These are phyloP conservation scores for Zoanthus sansibaricus DNA, from an alignment of 92 coral and sea anemone species.

Conservation along the genomic window DNA sequence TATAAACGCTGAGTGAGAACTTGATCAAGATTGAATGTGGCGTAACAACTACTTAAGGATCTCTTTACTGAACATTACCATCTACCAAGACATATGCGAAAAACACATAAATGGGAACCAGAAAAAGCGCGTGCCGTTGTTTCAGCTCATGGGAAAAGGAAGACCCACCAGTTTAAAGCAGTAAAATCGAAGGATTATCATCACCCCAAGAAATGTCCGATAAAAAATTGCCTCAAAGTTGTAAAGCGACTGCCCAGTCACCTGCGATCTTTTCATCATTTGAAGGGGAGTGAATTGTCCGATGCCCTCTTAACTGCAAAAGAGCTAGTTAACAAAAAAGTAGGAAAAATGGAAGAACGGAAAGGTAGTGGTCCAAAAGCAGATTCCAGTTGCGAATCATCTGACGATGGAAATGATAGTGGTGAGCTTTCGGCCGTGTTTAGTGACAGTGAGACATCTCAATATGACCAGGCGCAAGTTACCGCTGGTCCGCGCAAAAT, in stretches of 20 bases:
- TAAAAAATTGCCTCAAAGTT: not conserved
- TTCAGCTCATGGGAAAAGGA: not conserved
- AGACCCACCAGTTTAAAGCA: not conserved
- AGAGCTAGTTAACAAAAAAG: not conserved
- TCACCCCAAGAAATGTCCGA: not conserved
- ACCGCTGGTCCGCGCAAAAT: not conserved
- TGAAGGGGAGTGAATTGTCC: not conserved
- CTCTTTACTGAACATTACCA: no score
- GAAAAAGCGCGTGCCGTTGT: not conserved
- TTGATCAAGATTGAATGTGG: no score
- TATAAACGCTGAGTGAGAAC: no score
- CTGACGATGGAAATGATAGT: not conserved
- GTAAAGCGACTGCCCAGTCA: constrained; percentile 15
- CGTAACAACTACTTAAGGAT: no score
- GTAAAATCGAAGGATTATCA: constrained; percentile 4
- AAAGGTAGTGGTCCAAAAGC: not conserved
- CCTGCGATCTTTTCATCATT: not conserved
- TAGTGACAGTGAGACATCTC: not conserved
- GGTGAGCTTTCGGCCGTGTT: not conserved
- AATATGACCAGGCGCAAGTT: not conserved
- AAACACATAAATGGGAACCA: not conserved
- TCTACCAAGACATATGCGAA: not conserved
- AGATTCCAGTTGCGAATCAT: not conserved
- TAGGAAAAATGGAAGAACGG: not conserved
- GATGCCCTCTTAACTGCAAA: constrained; percentile 7